These are phyloP conservation scores for Pandion haliaetus DNA, from an alignment of 2,113 vertebrate genomes.

Conservation along the genomic window DNA sequence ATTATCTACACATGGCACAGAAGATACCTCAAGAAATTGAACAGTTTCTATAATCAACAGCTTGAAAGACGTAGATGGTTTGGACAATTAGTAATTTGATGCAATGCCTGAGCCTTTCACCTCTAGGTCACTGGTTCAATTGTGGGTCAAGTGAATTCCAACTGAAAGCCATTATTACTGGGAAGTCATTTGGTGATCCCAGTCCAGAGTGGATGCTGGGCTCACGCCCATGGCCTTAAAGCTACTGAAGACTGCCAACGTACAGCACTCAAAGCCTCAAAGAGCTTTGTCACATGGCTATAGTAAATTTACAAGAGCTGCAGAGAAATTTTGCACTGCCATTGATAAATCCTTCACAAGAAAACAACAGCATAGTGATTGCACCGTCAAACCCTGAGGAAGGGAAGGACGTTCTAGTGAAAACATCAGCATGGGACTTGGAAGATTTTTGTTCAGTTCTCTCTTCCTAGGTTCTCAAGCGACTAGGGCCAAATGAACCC, in stretches of 20 bases:
- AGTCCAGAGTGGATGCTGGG: neutral
- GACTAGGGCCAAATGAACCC: neutral
- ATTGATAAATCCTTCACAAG: neutral
- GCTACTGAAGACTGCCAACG: neutral
- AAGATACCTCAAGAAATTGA: neutral
- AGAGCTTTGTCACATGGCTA: neutral
- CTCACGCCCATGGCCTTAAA: neutral
- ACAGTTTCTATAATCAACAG: constrained; percentile 1
- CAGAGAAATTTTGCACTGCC: neutral
- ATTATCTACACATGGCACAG: neutral
- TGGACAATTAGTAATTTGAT: neutral
- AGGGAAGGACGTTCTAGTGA: neutral
- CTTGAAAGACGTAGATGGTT: constrained; percentile 13
- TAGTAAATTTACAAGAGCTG: neutral
- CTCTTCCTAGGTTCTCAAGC: neutral
- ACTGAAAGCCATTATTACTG: neutral
- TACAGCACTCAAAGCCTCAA: neutral
- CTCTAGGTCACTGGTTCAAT: constrained; percentile 33
- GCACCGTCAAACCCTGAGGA: rapidly evolving
- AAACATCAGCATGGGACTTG: neutral
- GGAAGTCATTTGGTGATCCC: neutral
- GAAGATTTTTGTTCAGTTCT: neutral
- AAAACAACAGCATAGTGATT: rapidly evolving
- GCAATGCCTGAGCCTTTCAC: neutral
- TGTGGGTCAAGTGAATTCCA: constrained; percentile 33